Conservation (phyloP, 2,888 invertebrate genomes). For the Habroteleia sp. region DNA sequence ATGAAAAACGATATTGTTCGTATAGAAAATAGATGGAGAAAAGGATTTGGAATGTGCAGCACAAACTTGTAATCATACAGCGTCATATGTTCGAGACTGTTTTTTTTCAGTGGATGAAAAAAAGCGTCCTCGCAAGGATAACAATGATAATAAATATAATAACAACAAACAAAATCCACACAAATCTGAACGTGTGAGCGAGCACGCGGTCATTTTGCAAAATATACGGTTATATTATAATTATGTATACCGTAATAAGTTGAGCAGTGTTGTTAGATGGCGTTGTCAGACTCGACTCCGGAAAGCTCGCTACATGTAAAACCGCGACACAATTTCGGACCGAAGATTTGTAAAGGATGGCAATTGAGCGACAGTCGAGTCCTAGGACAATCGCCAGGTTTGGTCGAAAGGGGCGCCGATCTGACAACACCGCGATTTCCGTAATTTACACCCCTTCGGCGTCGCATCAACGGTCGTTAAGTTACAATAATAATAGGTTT, state of each 20-base stretch:
- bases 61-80: conserved; percentile 61
- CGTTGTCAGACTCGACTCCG: conserved; percentile 2
- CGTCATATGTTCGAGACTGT: conserved; percentile 46
- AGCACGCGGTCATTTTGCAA: conserved; percentile 59
- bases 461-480: conserved; percentile 65
- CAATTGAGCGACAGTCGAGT: neutral
- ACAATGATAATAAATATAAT: conserved; percentile 59
- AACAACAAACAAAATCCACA: conserved; percentile 65
- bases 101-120: conserved; percentile 25
- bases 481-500: conserved; percentile 67
- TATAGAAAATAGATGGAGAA: conserved; percentile 7
- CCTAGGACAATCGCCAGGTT: conserved; percentile 1
- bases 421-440: conserved; percentile 28
- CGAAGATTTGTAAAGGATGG: no score
- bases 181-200: conserved; percentile 63
- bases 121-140: conserved; percentile 45
- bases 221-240: conserved; percentile 51
- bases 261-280: conserved; percentile 36
- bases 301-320: no score
- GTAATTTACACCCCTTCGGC: conserved; percentile 54
- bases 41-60: conserved; percentile 53
- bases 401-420: conserved; percentile 7
- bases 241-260: conserved; percentile 44
- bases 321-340: no score
- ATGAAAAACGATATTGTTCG: conserved; percentile 15